Percentiles rank a stretch among this genome's conserved stretches.
phyloP scores from a whole-genome alignment of 2,888 invertebrate species.

The Cerastoderma edule region DNA sequence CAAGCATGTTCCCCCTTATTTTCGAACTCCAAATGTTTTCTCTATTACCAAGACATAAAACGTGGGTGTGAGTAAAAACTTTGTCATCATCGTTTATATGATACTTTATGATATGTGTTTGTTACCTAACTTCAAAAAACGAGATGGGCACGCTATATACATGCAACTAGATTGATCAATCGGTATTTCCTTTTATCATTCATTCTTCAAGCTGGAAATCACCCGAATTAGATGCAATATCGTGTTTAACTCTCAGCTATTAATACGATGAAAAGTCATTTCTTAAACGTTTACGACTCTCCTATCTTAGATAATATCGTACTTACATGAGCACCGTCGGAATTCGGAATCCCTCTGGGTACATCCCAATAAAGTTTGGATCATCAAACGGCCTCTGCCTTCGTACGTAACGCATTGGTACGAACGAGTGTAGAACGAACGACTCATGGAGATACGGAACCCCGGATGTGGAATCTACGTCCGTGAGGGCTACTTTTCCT shows the following conservation, averaged over 20 bases:
- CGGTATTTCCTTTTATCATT: too few relatives aligned
- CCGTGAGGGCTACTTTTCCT: slow-evolving; percentile 42
- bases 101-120: too few relatives aligned
- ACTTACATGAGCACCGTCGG: slow-evolving; percentile 63
- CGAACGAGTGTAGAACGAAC: slow-evolving; percentile 61
- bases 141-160: too few relatives aligned
- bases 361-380: slow-evolving; percentile 62
- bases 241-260: background rate
- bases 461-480: slow-evolving; percentile 49
- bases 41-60: too few relatives aligned
- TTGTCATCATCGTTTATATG: too few relatives aligned
- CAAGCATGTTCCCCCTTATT: too few relatives aligned
- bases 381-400: slow-evolving; percentile 64
- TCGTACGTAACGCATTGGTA: slow-evolving; percentile 63
- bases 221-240: background rate
- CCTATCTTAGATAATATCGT: background rate
- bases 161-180: too few relatives aligned
- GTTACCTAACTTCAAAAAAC: too few relatives aligned
- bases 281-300: background rate
- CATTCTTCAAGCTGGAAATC: background rate
- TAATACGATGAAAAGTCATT: too few relatives aligned
- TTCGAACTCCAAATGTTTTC: too few relatives aligned
- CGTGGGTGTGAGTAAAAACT: too few relatives aligned
- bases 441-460: slow-evolving; percentile 66
- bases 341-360: slow-evolving; percentile 64